Percentiles rank a stretch among this genome's conserved stretches.
Evolutionary conservation across 2,888 invertebrate species (phyloP).

Genomic region (Abrostola triplasia): DNA sequence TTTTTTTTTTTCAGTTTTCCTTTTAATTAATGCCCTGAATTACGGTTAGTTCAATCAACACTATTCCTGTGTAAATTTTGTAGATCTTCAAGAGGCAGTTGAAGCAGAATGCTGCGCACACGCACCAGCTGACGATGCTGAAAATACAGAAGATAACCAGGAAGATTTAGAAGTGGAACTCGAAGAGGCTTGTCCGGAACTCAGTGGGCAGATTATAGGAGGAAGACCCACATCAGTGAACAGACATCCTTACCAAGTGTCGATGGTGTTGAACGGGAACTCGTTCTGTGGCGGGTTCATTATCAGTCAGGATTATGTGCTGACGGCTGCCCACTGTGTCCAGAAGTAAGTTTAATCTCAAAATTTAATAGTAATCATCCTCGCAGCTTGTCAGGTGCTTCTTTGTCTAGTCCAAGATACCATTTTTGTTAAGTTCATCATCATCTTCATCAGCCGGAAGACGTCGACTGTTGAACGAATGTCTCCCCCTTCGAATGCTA

Average conservation of each 20-base stretch:
- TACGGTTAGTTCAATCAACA: not conserved
- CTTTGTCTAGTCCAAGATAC: no score
- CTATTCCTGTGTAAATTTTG: conserved; percentile 42
- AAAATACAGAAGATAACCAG: conserved; percentile 56
- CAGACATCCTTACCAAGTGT: conserved; percentile 81
- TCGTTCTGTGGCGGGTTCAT: conserved; percentile 86
- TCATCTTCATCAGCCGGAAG: no score
- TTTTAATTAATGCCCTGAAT: no score
- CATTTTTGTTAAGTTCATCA: no score
- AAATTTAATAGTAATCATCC: not conserved
- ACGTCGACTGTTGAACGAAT: no score
- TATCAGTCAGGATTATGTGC: conserved; percentile 76
- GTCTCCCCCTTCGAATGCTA: no score
- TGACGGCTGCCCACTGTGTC: conserved; percentile 85
- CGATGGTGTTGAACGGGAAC: conserved; percentile 83
- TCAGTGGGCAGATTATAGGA: conserved; percentile 84
- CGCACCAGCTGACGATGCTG: conserved; percentile 58
- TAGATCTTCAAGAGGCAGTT: conserved; percentile 78
- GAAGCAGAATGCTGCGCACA: conserved; percentile 67
- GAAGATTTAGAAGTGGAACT: conserved; percentile 71
- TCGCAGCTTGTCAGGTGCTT: no score
- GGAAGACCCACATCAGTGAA: conserved; percentile 78
- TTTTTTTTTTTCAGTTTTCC: no score
- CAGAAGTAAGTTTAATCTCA: conserved; percentile 74
- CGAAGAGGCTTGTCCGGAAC: conserved; percentile 78